A percentile compares a stretch with the other conserved stretches of the same genome.
phyloP scores from a whole-genome alignment of 2,888 invertebrate species.

The Nephrotoma appendiculata region DNA sequence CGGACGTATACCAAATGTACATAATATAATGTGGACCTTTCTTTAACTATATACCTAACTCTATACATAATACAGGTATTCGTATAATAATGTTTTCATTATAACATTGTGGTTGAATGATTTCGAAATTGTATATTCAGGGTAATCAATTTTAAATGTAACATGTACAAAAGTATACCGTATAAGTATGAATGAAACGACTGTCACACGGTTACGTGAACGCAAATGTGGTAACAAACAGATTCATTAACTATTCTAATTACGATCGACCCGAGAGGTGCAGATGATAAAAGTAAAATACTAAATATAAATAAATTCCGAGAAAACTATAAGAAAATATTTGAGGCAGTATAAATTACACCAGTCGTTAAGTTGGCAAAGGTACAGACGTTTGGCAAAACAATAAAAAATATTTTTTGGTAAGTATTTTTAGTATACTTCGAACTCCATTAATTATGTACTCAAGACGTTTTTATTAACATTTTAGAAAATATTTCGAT shows the following conservation, averaged over 20 bases:
- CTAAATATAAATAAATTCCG: background rate
- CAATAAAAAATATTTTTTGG: background rate
- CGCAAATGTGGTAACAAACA: background rate
- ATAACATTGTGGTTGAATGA: background rate
- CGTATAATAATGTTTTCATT: background rate
- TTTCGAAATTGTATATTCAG: background rate
- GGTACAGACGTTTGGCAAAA: background rate
- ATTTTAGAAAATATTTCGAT: too few relatives aligned
- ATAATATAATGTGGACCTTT: background rate
- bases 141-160: background rate
- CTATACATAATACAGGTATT: background rate
- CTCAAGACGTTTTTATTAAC: too few relatives aligned
- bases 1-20: background rate
- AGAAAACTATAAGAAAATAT: background rate
- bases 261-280: background rate
- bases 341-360: background rate
- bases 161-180: background rate
- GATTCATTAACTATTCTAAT: background rate
- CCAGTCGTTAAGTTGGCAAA: background rate
- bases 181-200: background rate
- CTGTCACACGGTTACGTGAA: background rate
- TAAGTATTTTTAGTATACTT: background rate
- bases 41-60: background rate
- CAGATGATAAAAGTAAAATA: background rate
- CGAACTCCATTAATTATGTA: background rate